A percentile compares a stretch with the other conserved stretches of the same genome.
Conservation (phyloP, 2,113 vertebrate species). For the Polypterus bichir region DNA sequence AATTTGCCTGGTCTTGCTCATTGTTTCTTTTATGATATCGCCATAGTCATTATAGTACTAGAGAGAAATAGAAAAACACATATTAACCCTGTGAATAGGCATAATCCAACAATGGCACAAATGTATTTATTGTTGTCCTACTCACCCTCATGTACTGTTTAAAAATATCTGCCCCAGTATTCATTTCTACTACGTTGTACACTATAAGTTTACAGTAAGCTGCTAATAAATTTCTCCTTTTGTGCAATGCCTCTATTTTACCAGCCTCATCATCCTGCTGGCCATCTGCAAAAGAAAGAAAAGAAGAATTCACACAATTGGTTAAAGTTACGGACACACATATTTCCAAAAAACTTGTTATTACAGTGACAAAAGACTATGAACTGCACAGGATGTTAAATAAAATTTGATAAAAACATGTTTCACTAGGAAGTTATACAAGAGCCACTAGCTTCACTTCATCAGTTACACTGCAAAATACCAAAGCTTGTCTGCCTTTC, state of each 20-base stretch:
- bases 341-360: too few relatives aligned
- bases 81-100: neutral
- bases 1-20: constrained; percentile 96
- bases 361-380: too few relatives aligned
- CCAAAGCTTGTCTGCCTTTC: neutral
- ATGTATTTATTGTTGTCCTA: neutral
- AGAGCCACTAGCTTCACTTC: too few relatives aligned
- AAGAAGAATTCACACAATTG: neutral
- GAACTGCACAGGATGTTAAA: too few relatives aligned
- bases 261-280: constrained; percentile 95
- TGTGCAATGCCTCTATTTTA: constrained; percentile 96
- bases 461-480: too few relatives aligned
- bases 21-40: constrained; percentile 97
- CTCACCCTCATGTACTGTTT: constrained; percentile 98
- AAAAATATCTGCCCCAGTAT: constrained; percentile 91
- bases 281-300: constrained; percentile 55
- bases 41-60: constrained; percentile 98
- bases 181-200: constrained; percentile 97
- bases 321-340: too few relatives aligned
- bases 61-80: constrained; percentile 10
- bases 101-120: neutral
- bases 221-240: constrained; percentile 92
- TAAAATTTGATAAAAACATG: too few relatives aligned
- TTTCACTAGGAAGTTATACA: too few relatives aligned
- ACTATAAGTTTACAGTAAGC: constrained; percentile 97